Base-by-base conservation (phyloP, 2,888 invertebrate genomes). In the Drosophila gaucha region DNA sequence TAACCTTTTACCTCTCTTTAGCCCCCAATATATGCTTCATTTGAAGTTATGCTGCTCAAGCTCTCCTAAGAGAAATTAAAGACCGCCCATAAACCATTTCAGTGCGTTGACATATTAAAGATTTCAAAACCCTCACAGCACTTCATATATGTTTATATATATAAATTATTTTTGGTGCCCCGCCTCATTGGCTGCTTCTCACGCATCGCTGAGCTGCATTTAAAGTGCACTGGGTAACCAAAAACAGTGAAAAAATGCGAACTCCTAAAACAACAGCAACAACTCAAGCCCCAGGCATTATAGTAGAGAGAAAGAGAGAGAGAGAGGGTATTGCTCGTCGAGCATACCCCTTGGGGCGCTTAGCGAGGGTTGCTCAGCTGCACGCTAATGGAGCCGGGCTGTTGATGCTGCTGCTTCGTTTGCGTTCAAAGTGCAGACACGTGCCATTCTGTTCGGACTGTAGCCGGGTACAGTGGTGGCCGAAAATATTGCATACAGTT, bases 391-490 rank as follows among this genome's bases (percentile, higher is more conserved):
- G 83, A 80, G 85, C 74, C 31, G 63, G 46, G 66, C 71, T 74
- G 70, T 66, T 76, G 86, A 74, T 74, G 68, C 71, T 74, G 72
- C 69, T 76, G 86, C 75, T 73, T 74, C 77, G 85, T 80, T 86
- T 82, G 72, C 64, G 71, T 63, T 76, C 77, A 85, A 85, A 88
- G 88, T 89, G 88, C 88, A 78, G 89, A 88, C 88, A 88, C 88
- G 88, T 88, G 88, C 82, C 88, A 56, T 38, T 67, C 60, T 51
- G 44, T 24, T 9, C 9, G 16, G 28, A 18, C 52, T 38, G 36
- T 24, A 24, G 30, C 9, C 24, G 22, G 33, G 49, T 63, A 85
- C 85, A 80, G 59, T 85, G 64, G 44, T 64, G 77, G 54, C 77
- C 65, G 49, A 54, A 59, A 77, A 67, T 76, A 74, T 78, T 70